phyloP scores from a whole-genome alignment of 1,140 invertebrate genomes.

The Drosophila suzukii region DNA sequence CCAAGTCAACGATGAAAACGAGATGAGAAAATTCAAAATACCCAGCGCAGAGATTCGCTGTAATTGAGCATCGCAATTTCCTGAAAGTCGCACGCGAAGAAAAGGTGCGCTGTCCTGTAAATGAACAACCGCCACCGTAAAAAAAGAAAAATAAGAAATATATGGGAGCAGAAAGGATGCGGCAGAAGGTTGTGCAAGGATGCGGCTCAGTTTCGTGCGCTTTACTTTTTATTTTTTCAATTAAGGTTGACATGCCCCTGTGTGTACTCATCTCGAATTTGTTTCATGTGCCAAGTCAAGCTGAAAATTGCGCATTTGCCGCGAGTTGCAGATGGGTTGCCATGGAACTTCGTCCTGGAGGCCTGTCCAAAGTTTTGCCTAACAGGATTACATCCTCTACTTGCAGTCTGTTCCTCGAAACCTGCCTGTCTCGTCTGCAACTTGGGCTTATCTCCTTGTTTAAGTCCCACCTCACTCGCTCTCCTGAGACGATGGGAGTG shows the following conservation, averaged over 20 bases:
- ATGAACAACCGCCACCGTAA: slow-evolving; percentile 63
- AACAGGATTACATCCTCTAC: slow-evolving; percentile 64
- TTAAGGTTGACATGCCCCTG: slow-evolving; percentile 76
- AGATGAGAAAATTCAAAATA: slow-evolving; percentile 46
- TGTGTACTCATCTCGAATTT: slow-evolving; percentile 51
- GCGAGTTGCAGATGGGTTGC: slow-evolving; percentile 29
- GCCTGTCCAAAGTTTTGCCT: slow-evolving; percentile 52
- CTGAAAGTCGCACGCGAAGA: slow-evolving; percentile 57
- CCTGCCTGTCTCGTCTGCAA: slow-evolving; percentile 28
- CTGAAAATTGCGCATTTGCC: slow-evolving; percentile 80
- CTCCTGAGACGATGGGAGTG: slow-evolving; percentile 18
- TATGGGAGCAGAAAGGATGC: slow-evolving; percentile 39
- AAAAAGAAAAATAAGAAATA: slow-evolving; percentile 1
- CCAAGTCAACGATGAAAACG: slow-evolving; percentile 70
- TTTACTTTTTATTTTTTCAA: slow-evolving; percentile 68
- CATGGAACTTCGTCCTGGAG: slow-evolving; percentile 32
- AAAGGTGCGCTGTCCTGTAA: slow-evolving; percentile 79
- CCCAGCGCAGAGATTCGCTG: slow-evolving; percentile 36
- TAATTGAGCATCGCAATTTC: slow-evolving; percentile 79
- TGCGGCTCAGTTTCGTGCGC: slow-evolving; percentile 26
- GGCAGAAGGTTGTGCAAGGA: slow-evolving; percentile 59
- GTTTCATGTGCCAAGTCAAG: slow-evolving; percentile 75
- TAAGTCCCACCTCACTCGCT: slow-evolving; percentile 4
- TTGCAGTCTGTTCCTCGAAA: slow-evolving; percentile 7
- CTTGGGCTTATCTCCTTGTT: slow-evolving; percentile 44